Percentiles rank a stretch among this genome's conserved stretches.
These are phyloP conservation scores for Physocephala rufipes DNA, from an alignment of 2,888 invertebrate species.

Conservation along the genomic window DNA sequence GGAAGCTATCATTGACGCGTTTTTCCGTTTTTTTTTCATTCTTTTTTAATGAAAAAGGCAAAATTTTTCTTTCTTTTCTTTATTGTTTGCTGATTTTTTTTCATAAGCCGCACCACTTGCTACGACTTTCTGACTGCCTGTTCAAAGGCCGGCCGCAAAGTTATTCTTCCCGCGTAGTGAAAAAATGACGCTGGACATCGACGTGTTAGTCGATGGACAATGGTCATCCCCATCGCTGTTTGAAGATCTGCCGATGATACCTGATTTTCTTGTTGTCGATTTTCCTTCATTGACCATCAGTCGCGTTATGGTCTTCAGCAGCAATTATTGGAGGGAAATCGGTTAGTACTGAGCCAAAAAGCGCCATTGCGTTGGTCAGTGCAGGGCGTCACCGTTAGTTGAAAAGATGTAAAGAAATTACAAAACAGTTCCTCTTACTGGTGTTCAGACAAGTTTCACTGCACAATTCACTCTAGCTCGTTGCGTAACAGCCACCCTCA, in stretches of 20 bases:
- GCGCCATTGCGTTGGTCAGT: not conserved
- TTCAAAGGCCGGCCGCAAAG: constrained; percentile 58
- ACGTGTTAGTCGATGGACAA: not conserved
- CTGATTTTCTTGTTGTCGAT: not conserved
- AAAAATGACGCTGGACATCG: not conserved
- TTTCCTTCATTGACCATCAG: not conserved
- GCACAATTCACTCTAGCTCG: not conserved
- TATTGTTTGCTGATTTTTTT: constrained; percentile 43
- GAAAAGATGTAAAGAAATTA: constrained; percentile 33
- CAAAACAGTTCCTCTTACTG: constrained; percentile 33
- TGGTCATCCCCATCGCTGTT: not conserved
- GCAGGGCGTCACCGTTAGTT: constrained; percentile 23
- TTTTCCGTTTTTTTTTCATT: constrained; percentile 1
- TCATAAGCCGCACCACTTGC: constrained; percentile 50
- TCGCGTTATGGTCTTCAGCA: not conserved
- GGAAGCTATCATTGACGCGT: too few relatives aligned
- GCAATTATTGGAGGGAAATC: not conserved
- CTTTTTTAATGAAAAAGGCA: constrained; percentile 5
- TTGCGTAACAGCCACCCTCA: not conserved
- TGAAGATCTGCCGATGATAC: not conserved
- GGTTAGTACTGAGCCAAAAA: not conserved
- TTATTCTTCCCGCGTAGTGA: constrained; percentile 42
- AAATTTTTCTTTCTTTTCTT: constrained; percentile 36
- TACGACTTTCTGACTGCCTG: constrained; percentile 64
- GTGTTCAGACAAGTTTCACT: not conserved